Evolutionary conservation across 2,113 vertebrate genomes (phyloP).

Genomic region (Syngnathus scovelli): DNA sequence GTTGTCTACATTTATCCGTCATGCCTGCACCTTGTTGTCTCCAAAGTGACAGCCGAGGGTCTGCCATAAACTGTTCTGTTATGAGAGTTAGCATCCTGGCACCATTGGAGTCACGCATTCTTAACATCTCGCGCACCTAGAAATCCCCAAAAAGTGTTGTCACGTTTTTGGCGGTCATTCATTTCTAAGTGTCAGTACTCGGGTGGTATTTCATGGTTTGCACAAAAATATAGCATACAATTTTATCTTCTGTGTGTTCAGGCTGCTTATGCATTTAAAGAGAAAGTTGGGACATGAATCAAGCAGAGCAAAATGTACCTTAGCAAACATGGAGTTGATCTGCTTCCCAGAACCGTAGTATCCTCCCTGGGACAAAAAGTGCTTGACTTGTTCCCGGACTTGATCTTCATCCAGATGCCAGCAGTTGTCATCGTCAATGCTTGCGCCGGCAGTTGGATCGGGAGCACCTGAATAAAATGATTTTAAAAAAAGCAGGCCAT

Average conservation of each 20-base stretch:
- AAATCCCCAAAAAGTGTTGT: conserved; percentile 1
- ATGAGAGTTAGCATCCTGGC: conserved; percentile 96
- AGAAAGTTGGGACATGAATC: not conserved
- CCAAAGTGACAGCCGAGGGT: conserved; percentile 94
- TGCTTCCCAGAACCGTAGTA: conserved; percentile 98
- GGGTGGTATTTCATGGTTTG: no score
- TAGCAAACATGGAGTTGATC: conserved; percentile 98
- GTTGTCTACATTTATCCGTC: conserved; percentile 96
- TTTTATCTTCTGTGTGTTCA: not conserved
- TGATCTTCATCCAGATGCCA: conserved; percentile 99
- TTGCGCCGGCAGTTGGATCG: conserved; percentile 94
- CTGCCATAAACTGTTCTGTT: conserved; percentile 98
- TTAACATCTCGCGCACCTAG: conserved; percentile 96
- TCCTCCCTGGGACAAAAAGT: conserved; percentile 96
- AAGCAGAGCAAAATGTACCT: conserved; percentile 69
- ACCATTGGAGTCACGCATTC: conserved; percentile 96
- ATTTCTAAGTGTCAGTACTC: no score
- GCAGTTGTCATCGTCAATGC: conserved; percentile 97
- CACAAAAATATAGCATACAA: no score
- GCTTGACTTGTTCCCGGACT: conserved; percentile 96
- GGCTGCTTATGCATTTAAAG: not conserved
- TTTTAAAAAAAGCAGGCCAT: not conserved
- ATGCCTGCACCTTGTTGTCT: conserved; percentile 96
- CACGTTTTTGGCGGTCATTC: not conserved
- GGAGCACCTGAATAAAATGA: conserved; percentile 78